Percentiles rank a stretch among this genome's conserved stretches.
Evolutionary conservation across 1,140 invertebrate genomes (phyloP).

Genomic region (Aphidius ervi): DNA sequence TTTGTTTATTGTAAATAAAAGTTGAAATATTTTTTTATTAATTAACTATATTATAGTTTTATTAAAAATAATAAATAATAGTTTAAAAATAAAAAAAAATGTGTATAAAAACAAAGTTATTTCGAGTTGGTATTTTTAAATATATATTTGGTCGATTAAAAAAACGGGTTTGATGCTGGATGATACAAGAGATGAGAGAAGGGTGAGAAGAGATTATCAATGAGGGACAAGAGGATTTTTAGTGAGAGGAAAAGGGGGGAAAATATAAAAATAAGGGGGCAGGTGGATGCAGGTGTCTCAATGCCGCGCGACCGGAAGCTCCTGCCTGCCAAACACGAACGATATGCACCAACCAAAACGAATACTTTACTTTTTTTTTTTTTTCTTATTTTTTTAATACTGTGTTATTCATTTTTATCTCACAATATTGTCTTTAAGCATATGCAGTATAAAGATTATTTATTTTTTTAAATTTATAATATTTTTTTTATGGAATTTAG

Average conservation of each 20-base stretch:
- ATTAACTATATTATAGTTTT: too few relatives aligned
- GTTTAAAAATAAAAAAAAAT: not conserved
- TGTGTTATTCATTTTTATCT: not conserved
- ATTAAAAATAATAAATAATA: too few relatives aligned
- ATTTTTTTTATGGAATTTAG: not conserved
- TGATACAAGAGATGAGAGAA: constrained; percentile 8
- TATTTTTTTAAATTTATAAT: not conserved
- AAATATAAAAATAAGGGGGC: constrained; percentile 26
- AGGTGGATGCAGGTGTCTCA: constrained; percentile 45
- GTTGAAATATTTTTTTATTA: too few relatives aligned
- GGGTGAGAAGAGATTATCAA: constrained; percentile 17
- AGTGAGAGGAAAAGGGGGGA: constrained; percentile 12
- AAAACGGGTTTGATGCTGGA: not conserved
- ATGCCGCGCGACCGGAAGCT: constrained; percentile 45
- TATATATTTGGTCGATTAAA: too few relatives aligned
- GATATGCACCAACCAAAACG: constrained; percentile 23
- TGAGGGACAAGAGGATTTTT: constrained; percentile 12
- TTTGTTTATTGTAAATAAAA: too few relatives aligned
- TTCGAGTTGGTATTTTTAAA: too few relatives aligned
- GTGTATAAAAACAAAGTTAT: not conserved
- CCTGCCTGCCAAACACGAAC: constrained; percentile 29
- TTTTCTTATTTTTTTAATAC: not conserved
- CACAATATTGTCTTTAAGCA: not conserved
- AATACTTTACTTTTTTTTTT: constrained; percentile 24
- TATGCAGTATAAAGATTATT: too few relatives aligned